Percentiles rank a stretch among this genome's conserved stretches.
These are phyloP conservation scores for Himalopsyche tibetana DNA, from an alignment of 2,888 invertebrate species.

Conservation along the genomic window DNA sequence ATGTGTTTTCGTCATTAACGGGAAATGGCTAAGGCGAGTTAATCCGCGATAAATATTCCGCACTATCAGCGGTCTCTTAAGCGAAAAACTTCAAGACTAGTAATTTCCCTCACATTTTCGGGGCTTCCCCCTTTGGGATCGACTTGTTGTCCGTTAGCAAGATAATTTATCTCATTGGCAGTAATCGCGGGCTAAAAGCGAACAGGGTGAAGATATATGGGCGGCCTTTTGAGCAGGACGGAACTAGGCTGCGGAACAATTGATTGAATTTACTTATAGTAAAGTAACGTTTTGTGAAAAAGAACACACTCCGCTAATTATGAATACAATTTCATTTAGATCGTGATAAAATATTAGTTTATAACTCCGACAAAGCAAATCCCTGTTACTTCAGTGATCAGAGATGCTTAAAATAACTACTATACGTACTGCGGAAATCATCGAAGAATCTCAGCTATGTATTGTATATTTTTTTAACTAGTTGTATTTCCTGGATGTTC, in stretches of 20 bases:
- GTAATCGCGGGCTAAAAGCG: conserved; percentile 38
- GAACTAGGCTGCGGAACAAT: neutral
- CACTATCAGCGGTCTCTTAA: conserved; percentile 31
- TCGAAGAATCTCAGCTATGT: too few species aligned
- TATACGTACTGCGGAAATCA: too few species aligned
- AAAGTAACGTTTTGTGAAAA: too few species aligned
- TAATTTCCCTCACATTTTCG: conserved; percentile 30
- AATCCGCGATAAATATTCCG: conserved; percentile 30
- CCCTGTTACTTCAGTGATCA: too few species aligned
- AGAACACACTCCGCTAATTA: too few species aligned
- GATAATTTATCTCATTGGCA: conserved; percentile 51
- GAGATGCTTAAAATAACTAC: too few species aligned
- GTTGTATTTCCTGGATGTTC: too few species aligned
- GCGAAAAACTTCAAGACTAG: conserved; percentile 11
- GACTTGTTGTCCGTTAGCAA: conserved; percentile 31
- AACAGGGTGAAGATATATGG: conserved; percentile 47
- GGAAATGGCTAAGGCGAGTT: neutral
- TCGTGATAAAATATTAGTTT: too few species aligned
- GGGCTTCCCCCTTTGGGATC: conserved; percentile 8
- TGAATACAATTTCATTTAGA: too few species aligned
- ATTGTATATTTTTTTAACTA: too few species aligned
- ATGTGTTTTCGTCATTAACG: conserved; percentile 26
- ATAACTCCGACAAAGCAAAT: too few species aligned
- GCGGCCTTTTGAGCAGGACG: neutral
- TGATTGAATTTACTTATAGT: too few species aligned